Percentiles rank a stretch among this genome's conserved stretches.
Conservation (phyloP, 2,888 invertebrate genomes). For the Melikaiella ostensackeni region DNA sequence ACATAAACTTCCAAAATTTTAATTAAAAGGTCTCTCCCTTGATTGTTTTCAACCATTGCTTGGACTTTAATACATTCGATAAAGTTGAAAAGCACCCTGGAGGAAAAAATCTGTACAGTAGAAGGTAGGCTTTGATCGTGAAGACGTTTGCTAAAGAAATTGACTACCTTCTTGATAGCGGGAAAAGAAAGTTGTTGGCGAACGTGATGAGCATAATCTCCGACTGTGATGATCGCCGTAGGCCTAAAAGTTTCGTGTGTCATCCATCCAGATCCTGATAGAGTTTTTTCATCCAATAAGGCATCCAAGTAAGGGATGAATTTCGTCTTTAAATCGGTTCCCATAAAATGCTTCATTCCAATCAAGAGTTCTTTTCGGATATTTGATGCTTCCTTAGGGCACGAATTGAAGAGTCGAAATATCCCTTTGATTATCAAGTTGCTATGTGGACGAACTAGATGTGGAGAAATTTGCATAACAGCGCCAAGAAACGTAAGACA, state of each 20-base stretch:
- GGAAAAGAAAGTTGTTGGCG: slow-evolving; percentile 86
- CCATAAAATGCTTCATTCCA: slow-evolving; percentile 96
- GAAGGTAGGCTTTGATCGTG: slow-evolving; percentile 97
- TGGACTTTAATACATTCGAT: slow-evolving; percentile 95
- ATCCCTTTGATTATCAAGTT: slow-evolving; percentile 51
- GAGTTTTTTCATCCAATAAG: slow-evolving; percentile 95
- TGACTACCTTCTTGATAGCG: too few species aligned
- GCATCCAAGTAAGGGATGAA: slow-evolving; percentile 97
- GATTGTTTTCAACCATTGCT: slow-evolving; percentile 85
- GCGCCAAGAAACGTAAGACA: slow-evolving; percentile 92
- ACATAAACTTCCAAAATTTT: slow-evolving; percentile 96
- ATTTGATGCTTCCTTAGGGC: slow-evolving; percentile 95
- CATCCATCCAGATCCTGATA: slow-evolving; percentile 97
- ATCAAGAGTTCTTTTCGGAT: slow-evolving; percentile 92
- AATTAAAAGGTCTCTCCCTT: slow-evolving; percentile 91
- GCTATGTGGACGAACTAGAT: slow-evolving; percentile 90
- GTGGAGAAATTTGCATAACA: slow-evolving; percentile 80
- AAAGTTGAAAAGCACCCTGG: slow-evolving; percentile 94
- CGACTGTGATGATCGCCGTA: slow-evolving; percentile 82
- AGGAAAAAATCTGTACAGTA: slow-evolving; percentile 97
- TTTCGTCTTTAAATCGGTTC: slow-evolving; percentile 93
- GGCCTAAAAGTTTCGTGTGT: slow-evolving; percentile 96
- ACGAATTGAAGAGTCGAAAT: slow-evolving; percentile 80
- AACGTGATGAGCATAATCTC: slow-evolving; percentile 88
- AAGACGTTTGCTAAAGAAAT: slow-evolving; percentile 94